Evolutionary conservation across 37 sponge, comb jelly and placozoan genomes (phyloP).

Genomic region (Corticium candelabrum): DNA sequence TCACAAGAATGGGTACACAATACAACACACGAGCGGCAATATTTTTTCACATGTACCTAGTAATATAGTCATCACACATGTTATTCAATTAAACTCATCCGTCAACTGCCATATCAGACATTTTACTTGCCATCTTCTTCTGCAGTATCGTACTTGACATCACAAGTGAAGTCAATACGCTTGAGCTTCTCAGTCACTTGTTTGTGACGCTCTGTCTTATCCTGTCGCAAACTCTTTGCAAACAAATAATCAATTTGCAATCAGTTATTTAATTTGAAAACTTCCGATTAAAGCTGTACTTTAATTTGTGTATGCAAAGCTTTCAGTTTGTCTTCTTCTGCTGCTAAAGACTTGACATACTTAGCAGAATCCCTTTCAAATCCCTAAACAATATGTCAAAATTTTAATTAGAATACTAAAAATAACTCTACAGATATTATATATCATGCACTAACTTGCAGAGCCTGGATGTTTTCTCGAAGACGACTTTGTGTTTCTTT

Average conservation of each 20-base stretch:
- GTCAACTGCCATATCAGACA: too few species aligned
- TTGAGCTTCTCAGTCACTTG: conserved; percentile 9
- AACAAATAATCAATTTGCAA: too few species aligned
- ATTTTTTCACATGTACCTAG: too few species aligned
- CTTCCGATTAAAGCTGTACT: conserved; percentile 10
- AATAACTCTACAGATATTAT: too few species aligned
- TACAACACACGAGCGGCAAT: too few species aligned
- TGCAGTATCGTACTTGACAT: conserved; percentile 1
- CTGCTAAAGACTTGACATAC: conserved; percentile 57
- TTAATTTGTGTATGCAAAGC: conserved; percentile 13
- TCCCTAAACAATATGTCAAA: conserved; percentile 9
- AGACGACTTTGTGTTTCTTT: conserved; percentile 44
- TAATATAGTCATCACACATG: too few species aligned
- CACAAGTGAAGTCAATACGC: conserved; percentile 19
- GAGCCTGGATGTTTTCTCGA: conserved; percentile 50
- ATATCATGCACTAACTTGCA: conserved; percentile 32
- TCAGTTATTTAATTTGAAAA: too few species aligned
- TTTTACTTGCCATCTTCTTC: not conserved
- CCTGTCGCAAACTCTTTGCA: conserved; percentile 39
- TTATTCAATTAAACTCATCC: too few species aligned
- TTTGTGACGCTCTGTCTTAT: conserved; percentile 32
- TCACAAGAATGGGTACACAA: too few species aligned
- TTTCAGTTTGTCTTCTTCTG: conserved; percentile 66
- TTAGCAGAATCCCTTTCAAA: conserved; percentile 56
- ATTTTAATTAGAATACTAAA: too few species aligned